Evolutionary conservation across 2,888 invertebrate species (phyloP), one percentile per base, ranked within the genome.

Genomic region (Phragmatobia fuliginosa): DNA sequence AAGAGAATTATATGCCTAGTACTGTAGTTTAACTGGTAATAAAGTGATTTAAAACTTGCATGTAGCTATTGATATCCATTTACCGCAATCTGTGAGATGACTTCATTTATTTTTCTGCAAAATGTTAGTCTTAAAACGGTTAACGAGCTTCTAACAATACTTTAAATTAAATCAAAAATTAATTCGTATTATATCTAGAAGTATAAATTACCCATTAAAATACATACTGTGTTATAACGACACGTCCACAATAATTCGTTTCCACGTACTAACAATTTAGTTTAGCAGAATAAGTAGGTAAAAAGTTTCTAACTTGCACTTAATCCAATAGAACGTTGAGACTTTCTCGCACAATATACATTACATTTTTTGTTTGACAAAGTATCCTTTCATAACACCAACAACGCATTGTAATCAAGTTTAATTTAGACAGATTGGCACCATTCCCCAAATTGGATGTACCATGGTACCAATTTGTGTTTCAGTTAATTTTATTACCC

Each of bases 401-500:
- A 70, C 68, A 67, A 76, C 69, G 70, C 11, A 63, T 76, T 67
- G 77, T 79, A 77, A 80, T 78, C 79, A 80, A 77, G 62, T 75
- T 72, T 79, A 80, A 81, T 80, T 80, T 79, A 77, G 80, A 80
- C 73, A 77, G 79, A 80, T 80, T 77, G 74, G 81, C 72, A 77
- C 69, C 79, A 74, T 74, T 80, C 64, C 75, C 75, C 72, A 72
- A 81, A 80, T 80, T 80, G 81, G 79, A 71, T 70, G 72, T 70
- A 73, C 71, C 77, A 79, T 68, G 67, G 18, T 65, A 72, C 70
- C 77, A 77, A 80, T 82, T 77, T 75, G 79, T 75, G 72, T 80
- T 80, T 70, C 74, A 71, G 74, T 80, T 82, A 82, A 81, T 82
- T 82, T 82, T 81, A 80, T 80, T 82, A 79, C 71, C 38, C 73